Base-by-base conservation (phyloP, 64 coral and sea anemone species). In the Montipora capricornis region DNA sequence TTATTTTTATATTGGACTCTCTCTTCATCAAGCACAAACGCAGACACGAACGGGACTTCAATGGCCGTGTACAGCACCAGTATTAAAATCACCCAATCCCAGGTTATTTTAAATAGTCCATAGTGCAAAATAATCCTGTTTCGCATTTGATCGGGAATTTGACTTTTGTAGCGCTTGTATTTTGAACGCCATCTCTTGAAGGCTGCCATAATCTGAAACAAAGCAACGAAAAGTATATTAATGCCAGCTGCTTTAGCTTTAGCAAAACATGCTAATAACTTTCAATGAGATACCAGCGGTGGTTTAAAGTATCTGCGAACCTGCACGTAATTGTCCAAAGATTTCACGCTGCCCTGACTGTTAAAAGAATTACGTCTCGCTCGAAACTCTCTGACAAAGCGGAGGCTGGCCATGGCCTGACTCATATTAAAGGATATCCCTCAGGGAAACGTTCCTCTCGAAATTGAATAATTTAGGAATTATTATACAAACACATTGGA, bases 51-150 rank as follows among this genome's bases (percentile, higher is more conserved):
- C 12, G 98, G 98, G 4, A 99, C 98, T 74, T 99, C 98, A 11
- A 99, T 90, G 20, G 98, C 98, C 12, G 98, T 99, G 50, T 99
- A 99, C 8, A 99, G 90, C 48, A 99, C 98, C 8, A 99, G 24
- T 15, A 94, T 84, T 9, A 99, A 46, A 45, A 99, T 96, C 60
- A 99, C 76, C 98, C 98, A 99, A 46, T 99, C 98, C 98, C 98
- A 99, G 6, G 95, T 94, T 13, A 99, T 99, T 86, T 99, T 99
- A 57, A 99, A 99, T 14, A 99, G 78, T 5, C 98, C 98, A 50
- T 99, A 99, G 66, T 99, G 98, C 11, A 99, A 80, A 49, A 99
- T 96, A 16, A 99, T 96, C n/a, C 98, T 89, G 53, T 98, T 95
- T 53, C 96, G 77, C 96, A 98, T 98, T 68, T 98, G 96, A 22